phyloP scores from a whole-genome alignment of 2,113 vertebrate species.

The Chrysochloris asiatica region DNA sequence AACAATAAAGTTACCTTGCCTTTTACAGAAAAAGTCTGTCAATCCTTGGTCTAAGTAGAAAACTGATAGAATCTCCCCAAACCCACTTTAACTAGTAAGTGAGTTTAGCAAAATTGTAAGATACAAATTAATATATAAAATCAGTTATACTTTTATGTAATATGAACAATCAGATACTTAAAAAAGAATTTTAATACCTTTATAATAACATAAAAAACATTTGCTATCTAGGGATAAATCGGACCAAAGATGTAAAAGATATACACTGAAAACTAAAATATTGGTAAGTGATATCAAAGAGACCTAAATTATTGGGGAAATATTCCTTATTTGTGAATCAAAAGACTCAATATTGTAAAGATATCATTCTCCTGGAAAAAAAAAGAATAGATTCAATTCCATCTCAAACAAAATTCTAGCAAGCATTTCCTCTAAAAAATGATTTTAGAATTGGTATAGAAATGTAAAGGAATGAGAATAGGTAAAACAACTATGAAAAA shows the following conservation, averaged over 20 bases:
- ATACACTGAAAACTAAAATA: neutral
- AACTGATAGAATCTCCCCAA: neutral
- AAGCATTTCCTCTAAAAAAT: conserved; percentile 10
- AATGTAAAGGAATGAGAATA: neutral
- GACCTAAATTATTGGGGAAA: neutral
- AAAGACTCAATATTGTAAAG: neutral
- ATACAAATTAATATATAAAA: neutral
- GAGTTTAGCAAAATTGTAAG: neutral
- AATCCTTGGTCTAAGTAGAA: neutral
- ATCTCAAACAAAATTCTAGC: neutral
- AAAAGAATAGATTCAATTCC: neutral
- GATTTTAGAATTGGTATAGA: conserved; percentile 31
- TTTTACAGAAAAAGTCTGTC: neutral
- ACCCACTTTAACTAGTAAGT: neutral
- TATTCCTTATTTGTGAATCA: neutral
- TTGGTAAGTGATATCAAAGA: neutral
- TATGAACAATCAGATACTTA: neutral
- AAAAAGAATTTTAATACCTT: neutral
- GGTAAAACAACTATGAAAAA: neutral
- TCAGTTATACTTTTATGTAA: neutral
- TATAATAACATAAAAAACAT: neutral
- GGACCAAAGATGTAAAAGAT: neutral
- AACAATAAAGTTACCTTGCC: neutral
- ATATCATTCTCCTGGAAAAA: neutral
- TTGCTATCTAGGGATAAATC: neutral